A percentile compares a stretch with the other conserved stretches of the same genome.
Conservation (phyloP, 64 coral and sea anemone species). For the Acropora yongei region DNA sequence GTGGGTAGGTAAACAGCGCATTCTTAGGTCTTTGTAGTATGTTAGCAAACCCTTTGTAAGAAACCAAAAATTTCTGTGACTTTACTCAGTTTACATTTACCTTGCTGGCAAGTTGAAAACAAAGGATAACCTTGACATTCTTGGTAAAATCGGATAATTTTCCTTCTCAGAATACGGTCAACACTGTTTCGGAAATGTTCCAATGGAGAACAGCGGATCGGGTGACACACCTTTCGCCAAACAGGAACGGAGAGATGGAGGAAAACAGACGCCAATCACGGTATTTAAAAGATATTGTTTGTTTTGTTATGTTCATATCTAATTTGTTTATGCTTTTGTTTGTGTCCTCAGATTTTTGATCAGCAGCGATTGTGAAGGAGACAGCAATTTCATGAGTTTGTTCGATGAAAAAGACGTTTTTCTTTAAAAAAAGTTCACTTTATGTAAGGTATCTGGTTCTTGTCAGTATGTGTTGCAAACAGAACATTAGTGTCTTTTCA, state of each 20-base stretch:
- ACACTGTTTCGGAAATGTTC: slow-evolving; percentile 30
- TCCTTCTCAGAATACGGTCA: background rate
- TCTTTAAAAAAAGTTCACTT: background rate
- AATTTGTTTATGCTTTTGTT: background rate
- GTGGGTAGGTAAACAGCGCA: too few relatives aligned
- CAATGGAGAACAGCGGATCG: slow-evolving; percentile 9
- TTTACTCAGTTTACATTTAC: too few relatives aligned
- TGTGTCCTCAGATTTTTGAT: slow-evolving; percentile 14
- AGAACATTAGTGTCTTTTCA: too few relatives aligned
- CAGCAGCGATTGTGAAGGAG: slow-evolving; percentile 36
- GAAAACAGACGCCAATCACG: background rate
- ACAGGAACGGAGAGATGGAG: background rate
- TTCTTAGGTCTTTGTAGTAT: too few relatives aligned
- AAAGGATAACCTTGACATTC: background rate
- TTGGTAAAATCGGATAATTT: background rate
- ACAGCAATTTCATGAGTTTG: slow-evolving; percentile 60
- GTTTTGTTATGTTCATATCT: background rate
- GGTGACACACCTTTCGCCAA: background rate
- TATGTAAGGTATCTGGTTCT: background rate
- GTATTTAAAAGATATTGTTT: background rate
- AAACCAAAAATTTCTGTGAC: too few relatives aligned
- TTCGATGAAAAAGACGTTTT: slow-evolving; percentile 60
- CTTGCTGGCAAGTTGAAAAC: too few relatives aligned
- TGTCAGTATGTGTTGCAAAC: too few relatives aligned
- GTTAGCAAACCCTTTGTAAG: too few relatives aligned